Conservation (phyloP, 2,113 vertebrate genomes). For the Hiodon alosoides region DNA sequence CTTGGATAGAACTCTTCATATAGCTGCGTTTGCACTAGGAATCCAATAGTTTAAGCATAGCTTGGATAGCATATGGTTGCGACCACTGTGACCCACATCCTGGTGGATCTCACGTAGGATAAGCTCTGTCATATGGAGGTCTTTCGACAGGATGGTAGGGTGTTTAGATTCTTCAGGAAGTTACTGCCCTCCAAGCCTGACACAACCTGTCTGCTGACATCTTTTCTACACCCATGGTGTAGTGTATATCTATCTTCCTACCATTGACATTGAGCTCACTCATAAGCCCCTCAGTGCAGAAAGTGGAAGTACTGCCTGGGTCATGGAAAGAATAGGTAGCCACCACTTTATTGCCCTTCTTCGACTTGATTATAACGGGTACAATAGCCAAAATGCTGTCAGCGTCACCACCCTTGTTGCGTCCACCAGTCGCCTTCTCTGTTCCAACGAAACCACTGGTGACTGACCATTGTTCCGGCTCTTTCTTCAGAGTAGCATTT, state of each 20-base stretch:
- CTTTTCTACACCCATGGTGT: neutral
- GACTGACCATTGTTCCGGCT: neutral
- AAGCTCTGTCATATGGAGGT: neutral
- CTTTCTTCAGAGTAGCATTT: too few species aligned
- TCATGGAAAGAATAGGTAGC: neutral
- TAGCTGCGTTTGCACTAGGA: neutral
- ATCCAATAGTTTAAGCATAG: neutral
- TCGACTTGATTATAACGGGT: neutral
- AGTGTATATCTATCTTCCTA: neutral
- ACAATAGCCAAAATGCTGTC: neutral
- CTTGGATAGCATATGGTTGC: neutral
- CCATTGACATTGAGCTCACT: neutral
- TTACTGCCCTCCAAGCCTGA: neutral
- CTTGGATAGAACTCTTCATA: neutral
- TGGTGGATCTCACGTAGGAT: neutral
- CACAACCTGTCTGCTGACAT: neutral
- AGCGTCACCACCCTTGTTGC: neutral
- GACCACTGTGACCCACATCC: neutral
- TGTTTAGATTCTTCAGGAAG: neutral
- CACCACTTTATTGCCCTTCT: neutral
- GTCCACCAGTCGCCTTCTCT: neutral
- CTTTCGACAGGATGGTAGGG: neutral
- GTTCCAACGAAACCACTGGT: neutral
- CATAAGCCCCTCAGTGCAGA: too few species aligned
- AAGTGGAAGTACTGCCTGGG: constrained; percentile 10